These are phyloP conservation scores for Calyptomena viridis DNA, from an alignment of 2,113 vertebrate species.

Conservation along the genomic window DNA sequence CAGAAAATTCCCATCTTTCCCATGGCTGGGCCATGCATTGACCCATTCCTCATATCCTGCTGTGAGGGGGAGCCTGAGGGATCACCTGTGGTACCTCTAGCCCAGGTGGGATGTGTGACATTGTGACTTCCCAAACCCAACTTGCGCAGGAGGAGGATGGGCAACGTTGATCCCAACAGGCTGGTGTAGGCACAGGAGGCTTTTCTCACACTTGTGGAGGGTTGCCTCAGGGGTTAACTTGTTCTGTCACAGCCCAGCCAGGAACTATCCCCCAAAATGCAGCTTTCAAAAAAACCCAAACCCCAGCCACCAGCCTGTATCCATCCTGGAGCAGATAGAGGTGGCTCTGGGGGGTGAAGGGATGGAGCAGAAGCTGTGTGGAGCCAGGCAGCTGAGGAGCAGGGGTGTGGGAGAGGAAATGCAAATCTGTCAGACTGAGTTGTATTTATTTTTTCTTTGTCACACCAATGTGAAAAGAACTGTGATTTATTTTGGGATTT, in stretches of 20 bases:
- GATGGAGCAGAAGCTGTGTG: not conserved
- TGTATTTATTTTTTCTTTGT: slow-evolving; percentile 27
- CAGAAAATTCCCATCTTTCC: not conserved
- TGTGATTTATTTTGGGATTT: slow-evolving; percentile 83
- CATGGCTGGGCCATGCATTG: fast-evolving
- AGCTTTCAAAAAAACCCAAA: not conserved
- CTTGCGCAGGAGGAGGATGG: fast-evolving
- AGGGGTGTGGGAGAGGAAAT: not conserved
- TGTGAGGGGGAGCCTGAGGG: not conserved
- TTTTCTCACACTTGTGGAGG: not conserved
- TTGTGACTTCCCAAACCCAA: fast-evolving
- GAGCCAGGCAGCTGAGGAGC: not conserved
- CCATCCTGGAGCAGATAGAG: not conserved
- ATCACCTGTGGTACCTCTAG: fast-evolving
- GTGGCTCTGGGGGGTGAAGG: not conserved
- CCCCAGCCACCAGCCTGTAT: not conserved
- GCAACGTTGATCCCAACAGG: not conserved
- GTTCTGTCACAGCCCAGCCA: fast-evolving
- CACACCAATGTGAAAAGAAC: slow-evolving; percentile 45
- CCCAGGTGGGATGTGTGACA: not conserved
- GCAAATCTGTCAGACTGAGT: not conserved
- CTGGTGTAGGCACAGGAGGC: not conserved
- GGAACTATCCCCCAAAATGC: fast-evolving
- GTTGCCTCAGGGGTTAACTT: not conserved
- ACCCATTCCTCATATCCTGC: fast-evolving